phyloP scores from a whole-genome alignment of 2,888 invertebrate species.

The Ellobium chinense region DNA sequence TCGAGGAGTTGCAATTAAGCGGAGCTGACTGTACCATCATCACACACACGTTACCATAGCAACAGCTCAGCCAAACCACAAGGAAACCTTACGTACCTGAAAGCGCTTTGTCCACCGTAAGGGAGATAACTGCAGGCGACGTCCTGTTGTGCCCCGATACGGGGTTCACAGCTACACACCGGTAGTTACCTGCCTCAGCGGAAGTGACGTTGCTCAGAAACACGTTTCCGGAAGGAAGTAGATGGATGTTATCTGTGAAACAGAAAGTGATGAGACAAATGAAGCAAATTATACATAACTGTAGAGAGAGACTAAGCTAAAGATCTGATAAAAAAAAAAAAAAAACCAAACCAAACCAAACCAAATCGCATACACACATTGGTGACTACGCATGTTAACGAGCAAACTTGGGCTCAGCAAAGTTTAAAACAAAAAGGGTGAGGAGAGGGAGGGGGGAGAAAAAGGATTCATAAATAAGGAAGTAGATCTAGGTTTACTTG shows the following conservation, averaged over 20 bases:
- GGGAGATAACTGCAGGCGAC: constrained; percentile 16
- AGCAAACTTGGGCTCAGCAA: no score
- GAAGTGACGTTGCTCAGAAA: constrained; percentile 26
- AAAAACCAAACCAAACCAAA: background rate
- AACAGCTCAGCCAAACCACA: no score
- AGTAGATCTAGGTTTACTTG: no score
- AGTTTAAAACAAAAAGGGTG: no score
- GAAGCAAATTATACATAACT: background rate
- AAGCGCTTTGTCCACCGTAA: background rate
- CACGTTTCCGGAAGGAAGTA: constrained; percentile 43
- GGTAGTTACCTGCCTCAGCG: constrained; percentile 26
- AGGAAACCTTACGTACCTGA: no score
- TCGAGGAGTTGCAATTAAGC: no score
- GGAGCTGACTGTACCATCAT: no score
- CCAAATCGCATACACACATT: no score
- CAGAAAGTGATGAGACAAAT: background rate
- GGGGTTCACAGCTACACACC: constrained; percentile 46
- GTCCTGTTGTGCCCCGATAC: constrained; percentile 35
- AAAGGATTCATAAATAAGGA: no score
- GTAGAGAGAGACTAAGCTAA: background rate
- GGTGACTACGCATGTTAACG: no score
- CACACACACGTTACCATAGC: no score
- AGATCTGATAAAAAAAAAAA: background rate
- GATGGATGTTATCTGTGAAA: constrained; percentile 23
- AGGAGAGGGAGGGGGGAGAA: no score